Evolutionary conservation across 2,888 invertebrate species (phyloP), one percentile per base, ranked within the genome.

Genomic region (Cloeon dipterum): DNA sequence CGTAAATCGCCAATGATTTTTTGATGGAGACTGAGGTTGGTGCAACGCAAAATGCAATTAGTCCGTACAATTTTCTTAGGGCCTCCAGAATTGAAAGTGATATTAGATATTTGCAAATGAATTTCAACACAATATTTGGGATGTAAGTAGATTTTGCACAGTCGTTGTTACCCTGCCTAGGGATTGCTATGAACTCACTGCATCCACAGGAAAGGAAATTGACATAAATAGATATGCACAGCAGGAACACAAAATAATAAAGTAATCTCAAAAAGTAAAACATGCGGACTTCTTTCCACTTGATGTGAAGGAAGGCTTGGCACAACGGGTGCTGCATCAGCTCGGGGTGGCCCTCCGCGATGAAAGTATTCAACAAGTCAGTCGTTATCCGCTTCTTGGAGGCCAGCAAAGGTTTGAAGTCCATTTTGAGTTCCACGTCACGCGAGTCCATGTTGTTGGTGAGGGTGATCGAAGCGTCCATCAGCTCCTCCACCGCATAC

Each of bases 241-340:
- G 53, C 39, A 83, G 76, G 50, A 81, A 83, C 40, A 77, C 67
- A 42, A 78, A 71, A 53, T 79, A 81, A 46, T 82, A 68, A 42
- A 81, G 64, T 45, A 83, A 60, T 37, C 82, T 62, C 1, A 75
- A 79, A 11, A 82, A 73, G 50, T 85, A 85, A 51, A 82, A 86
- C 57, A 82, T 82, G 20, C 83, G 66, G 44, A 86, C 83, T 54
- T 85, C 82, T 48, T 81, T 78, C 86, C 86, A 86, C 52, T 86
- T 86, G 36, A 86, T 68, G 50, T 83, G 74, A 1, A 86, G 61
- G 51, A 86, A 86, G 0, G 85, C 82, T 7, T 85, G 81, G 52
- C 85, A 85, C 4, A 86, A 57, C 0, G 86, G 86, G 59, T 86
- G 86, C 37, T 82, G 65, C 3, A 86, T 56, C 26, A 86, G 76